These are phyloP conservation scores for Philonicus albiceps DNA, from an alignment of 2,888 invertebrate species.

Conservation along the genomic window DNA sequence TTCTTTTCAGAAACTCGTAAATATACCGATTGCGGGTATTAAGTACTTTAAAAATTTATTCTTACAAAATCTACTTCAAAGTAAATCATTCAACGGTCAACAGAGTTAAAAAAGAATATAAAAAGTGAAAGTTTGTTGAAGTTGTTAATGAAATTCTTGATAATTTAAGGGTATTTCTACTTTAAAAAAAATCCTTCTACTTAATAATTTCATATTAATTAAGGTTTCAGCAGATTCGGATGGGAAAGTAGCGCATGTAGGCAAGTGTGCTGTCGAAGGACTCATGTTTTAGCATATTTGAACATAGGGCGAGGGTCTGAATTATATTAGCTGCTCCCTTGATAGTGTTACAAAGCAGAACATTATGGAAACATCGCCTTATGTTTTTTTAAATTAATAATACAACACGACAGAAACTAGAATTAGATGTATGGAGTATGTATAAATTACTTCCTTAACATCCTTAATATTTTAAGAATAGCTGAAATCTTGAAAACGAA, in stretches of 20 bases:
- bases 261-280: neutral
- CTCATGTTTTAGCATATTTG: neutral
- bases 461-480: neutral
- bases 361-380: neutral
- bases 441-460: neutral
- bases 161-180: neutral
- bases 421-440: neutral
- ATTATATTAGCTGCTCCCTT: neutral
- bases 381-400: neutral
- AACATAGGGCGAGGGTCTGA: neutral
- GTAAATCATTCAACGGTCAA: neutral
- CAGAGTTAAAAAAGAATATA: neutral
- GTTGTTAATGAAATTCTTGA: neutral
- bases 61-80: neutral
- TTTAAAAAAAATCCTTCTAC: neutral
- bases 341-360: neutral
- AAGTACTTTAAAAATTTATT: neutral
- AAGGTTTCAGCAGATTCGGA: neutral
- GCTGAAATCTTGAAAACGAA: neutral
- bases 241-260: neutral
- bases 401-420: neutral
- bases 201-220: neutral
- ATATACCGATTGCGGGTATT: neutral
- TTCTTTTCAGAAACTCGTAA: neutral
- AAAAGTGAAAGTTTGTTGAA: neutral